Percentiles rank a stretch among this genome's conserved stretches.
Evolutionary conservation across 35 echinoderm and acorn worm genomes (phyloP).

Genomic region (Ophiothrix spiculata): DNA sequence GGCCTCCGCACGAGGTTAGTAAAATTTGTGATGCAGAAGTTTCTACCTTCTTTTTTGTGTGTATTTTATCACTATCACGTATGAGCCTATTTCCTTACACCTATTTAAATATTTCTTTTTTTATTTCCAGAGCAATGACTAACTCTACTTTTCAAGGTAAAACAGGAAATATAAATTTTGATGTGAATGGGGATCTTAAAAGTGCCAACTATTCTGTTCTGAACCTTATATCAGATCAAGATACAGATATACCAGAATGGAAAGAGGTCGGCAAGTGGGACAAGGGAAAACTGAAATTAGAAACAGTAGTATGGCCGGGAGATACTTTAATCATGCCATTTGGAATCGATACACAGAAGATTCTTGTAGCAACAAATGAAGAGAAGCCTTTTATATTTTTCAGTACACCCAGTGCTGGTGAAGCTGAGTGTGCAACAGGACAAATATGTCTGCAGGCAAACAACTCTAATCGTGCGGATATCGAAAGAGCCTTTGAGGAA

Average conservation of each 20-base stretch:
- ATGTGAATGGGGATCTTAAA: constrained; percentile 33
- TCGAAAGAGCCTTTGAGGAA: constrained; percentile 35
- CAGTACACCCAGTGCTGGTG: background rate
- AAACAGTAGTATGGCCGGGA: constrained; percentile 48
- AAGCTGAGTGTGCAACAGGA: constrained; percentile 38
- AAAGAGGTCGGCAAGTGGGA: constrained; percentile 48
- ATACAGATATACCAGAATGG: constrained; percentile 5
- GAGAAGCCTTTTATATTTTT: constrained; percentile 62
- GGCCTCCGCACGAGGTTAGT: too few relatives aligned
- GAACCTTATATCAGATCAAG: constrained; percentile 25
- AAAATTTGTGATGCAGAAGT: too few relatives aligned
- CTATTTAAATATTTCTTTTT: constrained; percentile 4
- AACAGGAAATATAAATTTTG: constrained; percentile 31
- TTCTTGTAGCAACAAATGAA: constrained; percentile 45
- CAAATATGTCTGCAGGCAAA: constrained; percentile 24
- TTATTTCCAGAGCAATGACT: constrained; percentile 15
- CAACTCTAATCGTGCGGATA: constrained; percentile 22
- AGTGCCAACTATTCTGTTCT: constrained; percentile 37
- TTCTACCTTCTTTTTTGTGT: too few relatives aligned
- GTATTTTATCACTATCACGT: too few relatives aligned
- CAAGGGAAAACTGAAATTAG: constrained; percentile 14
- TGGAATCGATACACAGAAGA: constrained; percentile 44
- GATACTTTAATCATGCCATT: constrained; percentile 37
- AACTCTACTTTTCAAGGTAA: constrained; percentile 36
- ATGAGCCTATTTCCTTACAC: background rate